These are phyloP conservation scores for Podarcis lilfordi DNA, from an alignment of 2,797 vertebrate species.

Conservation along the genomic window DNA sequence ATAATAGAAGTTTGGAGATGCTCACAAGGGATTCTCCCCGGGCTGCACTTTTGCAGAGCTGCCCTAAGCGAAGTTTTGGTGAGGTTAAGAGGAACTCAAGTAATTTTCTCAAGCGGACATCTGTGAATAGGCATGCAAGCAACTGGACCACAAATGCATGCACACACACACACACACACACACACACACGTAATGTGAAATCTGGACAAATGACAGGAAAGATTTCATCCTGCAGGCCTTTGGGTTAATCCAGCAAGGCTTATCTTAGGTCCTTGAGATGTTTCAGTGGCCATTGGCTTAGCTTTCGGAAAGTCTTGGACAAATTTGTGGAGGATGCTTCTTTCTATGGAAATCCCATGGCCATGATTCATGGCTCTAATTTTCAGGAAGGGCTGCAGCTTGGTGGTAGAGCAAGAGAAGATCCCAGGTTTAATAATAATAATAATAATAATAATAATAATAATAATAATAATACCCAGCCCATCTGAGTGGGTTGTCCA, in stretches of 20 bases:
- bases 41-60: background rate
- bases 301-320: background rate
- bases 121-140: background rate
- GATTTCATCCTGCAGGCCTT: background rate
- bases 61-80: background rate
- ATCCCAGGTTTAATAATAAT: too few relatives aligned
- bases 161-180: too few relatives aligned
- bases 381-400: too few relatives aligned
- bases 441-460: too few relatives aligned
- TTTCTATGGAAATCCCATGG: background rate
- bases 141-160: too few relatives aligned
- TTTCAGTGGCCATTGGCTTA: background rate
- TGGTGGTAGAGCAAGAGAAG: too few relatives aligned
- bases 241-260: background rate
- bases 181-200: too few relatives aligned
- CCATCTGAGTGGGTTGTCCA: too few relatives aligned
- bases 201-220: background rate
- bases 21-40: background rate
- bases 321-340: background rate
- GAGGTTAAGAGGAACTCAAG: background rate
- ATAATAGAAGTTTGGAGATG: background rate
- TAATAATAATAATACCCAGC: too few relatives aligned
- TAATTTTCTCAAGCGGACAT: background rate
- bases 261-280: background rate
- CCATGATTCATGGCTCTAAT: too few relatives aligned